Percentiles rank a stretch among this genome's conserved stretches.
These are phyloP conservation scores for Cephus sareptanus DNA, from an alignment of 2,888 invertebrate genomes.

Conservation along the genomic window DNA sequence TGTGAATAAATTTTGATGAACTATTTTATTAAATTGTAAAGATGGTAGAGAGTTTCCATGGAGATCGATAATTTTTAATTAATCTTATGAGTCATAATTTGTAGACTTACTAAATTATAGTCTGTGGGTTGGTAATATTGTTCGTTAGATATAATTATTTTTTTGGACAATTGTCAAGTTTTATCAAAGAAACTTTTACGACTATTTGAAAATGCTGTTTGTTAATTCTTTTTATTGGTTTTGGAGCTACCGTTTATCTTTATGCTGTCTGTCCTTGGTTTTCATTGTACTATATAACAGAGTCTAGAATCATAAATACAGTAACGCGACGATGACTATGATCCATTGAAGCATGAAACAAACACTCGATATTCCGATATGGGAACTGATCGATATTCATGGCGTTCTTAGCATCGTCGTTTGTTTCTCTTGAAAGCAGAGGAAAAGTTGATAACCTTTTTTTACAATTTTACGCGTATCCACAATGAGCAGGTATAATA, in stretches of 20 bases:
- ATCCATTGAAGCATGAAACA: neutral
- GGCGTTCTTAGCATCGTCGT: neutral
- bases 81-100: too few relatives aligned
- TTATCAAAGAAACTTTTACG: too few relatives aligned
- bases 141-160: too few relatives aligned
- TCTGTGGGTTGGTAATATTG: neutral
- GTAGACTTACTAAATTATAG: neutral
- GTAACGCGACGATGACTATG: neutral
- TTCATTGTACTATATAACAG: neutral
- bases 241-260: too few relatives aligned
- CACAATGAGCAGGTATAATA: too few relatives aligned
- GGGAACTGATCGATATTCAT: neutral
- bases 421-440: neutral
- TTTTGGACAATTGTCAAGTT: too few relatives aligned
- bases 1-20: neutral
- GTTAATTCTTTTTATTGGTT: too few relatives aligned
- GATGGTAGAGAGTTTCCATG: neutral
- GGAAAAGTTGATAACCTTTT: neutral
- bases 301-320: neutral
- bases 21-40: neutral
- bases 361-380: neutral
- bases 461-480: neutral
- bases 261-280: neutral
- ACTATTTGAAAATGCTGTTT: too few relatives aligned
- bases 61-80: neutral